A percentile compares a stretch with the other conserved stretches of the same genome.
Evolutionary conservation across 2,113 vertebrate species (phyloP).

Genomic region (Hipposideros armiger): DNA sequence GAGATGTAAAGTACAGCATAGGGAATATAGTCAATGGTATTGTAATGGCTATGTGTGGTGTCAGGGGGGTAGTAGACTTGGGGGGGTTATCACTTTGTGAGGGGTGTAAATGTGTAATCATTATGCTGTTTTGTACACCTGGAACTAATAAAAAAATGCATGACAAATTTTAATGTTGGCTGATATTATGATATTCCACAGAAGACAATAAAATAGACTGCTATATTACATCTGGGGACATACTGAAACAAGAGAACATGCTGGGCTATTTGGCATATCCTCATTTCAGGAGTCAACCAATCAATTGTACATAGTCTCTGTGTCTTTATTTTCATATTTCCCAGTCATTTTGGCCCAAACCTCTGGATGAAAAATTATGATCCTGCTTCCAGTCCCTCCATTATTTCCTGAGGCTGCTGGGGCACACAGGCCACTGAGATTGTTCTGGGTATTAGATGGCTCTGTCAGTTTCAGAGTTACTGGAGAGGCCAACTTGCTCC

Average conservation of each 20-base stretch:
- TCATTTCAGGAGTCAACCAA: neutral
- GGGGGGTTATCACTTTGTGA: no score
- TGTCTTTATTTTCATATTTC: neutral
- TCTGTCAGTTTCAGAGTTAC: neutral
- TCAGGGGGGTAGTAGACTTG: no score
- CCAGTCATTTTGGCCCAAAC: neutral
- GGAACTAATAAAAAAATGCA: no score
- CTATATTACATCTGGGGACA: neutral
- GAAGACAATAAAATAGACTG: neutral
- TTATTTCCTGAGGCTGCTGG: neutral
- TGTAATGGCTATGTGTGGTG: no score
- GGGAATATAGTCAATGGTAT: no score
- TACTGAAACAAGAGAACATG: neutral
- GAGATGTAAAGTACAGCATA: no score
- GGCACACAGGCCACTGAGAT: neutral
- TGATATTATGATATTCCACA: constrained; percentile 1
- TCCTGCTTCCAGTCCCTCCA: neutral
- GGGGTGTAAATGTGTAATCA: no score
- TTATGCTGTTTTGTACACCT: no score
- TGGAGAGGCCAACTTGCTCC: neutral
- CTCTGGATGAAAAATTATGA: neutral
- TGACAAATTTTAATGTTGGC: neutral
- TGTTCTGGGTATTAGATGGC: neutral
- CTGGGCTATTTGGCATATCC: neutral
- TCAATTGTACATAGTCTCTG: neutral